Conservation (phyloP, 2,113 vertebrate genomes). For the Marmota monax region DNA sequence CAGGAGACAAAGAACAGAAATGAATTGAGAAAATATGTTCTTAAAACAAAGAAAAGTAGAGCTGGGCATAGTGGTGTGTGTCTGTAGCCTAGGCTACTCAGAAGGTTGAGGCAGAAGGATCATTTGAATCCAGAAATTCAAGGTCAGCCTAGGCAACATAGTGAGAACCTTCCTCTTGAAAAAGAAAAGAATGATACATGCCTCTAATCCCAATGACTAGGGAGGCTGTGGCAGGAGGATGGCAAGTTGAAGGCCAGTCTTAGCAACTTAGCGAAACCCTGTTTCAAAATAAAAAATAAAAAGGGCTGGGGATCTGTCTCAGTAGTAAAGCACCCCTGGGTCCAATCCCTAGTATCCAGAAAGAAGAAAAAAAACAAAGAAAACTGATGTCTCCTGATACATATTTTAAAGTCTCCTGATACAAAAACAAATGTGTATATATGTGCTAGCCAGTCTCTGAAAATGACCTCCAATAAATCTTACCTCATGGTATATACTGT, state of each 20-base stretch:
- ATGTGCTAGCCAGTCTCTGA: not conserved
- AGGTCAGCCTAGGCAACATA: not conserved
- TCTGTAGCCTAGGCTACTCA: not conserved
- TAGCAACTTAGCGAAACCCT: not conserved
- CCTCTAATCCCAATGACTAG: too few species aligned
- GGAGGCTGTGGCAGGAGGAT: not conserved
- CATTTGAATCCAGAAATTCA: not conserved
- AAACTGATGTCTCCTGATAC: not conserved
- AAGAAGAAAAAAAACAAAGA: not conserved
- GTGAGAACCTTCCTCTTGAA: not conserved
- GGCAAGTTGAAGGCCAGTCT: not conserved
- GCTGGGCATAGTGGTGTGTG: not conserved
- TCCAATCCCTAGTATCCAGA: not conserved
- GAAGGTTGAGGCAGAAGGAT: not conserved
- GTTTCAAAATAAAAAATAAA: not conserved
- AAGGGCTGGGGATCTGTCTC: not conserved
- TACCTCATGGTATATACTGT: not conserved
- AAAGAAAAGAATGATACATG: not conserved
- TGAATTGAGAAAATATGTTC: not conserved
- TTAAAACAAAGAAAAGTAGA: not conserved
- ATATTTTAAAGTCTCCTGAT: not conserved
- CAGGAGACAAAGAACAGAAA: not conserved
- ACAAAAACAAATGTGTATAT: too few species aligned
- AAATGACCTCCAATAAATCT: not conserved
- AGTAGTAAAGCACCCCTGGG: not conserved